Evolutionary conservation across 2,888 invertebrate species (phyloP), one percentile per base, ranked within the genome.

Genomic region (Embidobia sp.): DNA sequence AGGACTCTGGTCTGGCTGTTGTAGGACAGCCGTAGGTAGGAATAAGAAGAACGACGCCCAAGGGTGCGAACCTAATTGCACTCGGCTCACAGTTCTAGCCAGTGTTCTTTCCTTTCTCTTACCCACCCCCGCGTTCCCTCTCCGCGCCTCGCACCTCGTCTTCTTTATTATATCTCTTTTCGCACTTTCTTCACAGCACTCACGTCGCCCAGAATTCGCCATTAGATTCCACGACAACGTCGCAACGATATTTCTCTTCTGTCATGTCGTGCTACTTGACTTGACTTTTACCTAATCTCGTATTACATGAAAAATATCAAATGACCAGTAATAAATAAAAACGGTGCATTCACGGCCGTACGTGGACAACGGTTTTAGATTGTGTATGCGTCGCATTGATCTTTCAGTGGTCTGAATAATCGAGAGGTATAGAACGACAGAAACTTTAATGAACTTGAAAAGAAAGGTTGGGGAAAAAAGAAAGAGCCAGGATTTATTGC

Each of bases 41-140:
- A 84, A 85, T 84, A 85, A 84, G 85, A 84, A 84, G 83, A 86
- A 87, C 83, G 82, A 83, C 81, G 82, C 87, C 87, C 87, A 83
- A 79, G 86, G 86, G 87, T 84, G 84, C 81, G 79, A 85, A 86
- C 85, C 84, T 88, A 87, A 88, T 88, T 87, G 86, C 84, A 84
- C 82, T 82, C 83, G 84, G 83, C 83, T 85, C 83, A 79, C 80
- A 74, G 81, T 79, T 82, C 75, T 64, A 57, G 57, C 53, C 53
- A 37, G 40, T 78, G 70, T 72, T 78, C 70, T 69, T 67, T 76
- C 69, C 70, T 76, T 59, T 73, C 59, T 73, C 55, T 75, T 53
- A 42, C 49, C 53, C 57, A 13, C 42, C 49, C 63, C 29, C 48
- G 22, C 26, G 27, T 31, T 48, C 27, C 31, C 31, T 44, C 40